A percentile compares a stretch with the other conserved stretches of the same genome.
phyloP scores from a whole-genome alignment of 1,140 invertebrate genomes.

The Psilanteris sp. region DNA sequence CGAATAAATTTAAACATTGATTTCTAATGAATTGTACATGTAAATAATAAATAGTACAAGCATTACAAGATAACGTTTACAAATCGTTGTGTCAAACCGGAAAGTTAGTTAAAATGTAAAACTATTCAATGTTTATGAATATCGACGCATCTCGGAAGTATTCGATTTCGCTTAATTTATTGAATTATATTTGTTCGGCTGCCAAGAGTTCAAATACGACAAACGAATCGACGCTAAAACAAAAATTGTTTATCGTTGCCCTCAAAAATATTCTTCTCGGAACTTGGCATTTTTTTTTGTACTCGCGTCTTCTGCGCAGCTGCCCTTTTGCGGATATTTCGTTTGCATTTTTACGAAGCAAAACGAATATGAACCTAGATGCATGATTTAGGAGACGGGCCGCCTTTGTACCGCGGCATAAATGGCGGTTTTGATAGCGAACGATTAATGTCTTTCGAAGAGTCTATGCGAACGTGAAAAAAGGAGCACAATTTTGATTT shows the following conservation, averaged over 20 bases:
- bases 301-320: slow-evolving; percentile 15
- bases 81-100: slow-evolving; percentile 7
- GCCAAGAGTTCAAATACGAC: background rate
- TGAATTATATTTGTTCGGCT: no score
- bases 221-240: slow-evolving; percentile 10
- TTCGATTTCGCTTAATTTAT: no score
- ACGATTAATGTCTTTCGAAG: slow-evolving; percentile 41
- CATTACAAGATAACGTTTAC: slow-evolving; percentile 10
- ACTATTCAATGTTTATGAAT: slow-evolving; percentile 3
- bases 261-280: slow-evolving; percentile 13
- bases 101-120: slow-evolving; percentile 22
- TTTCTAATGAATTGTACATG: no score
- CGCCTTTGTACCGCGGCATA: slow-evolving; percentile 19
- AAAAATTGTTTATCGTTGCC: slow-evolving; percentile 18
- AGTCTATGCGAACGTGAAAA: background rate
- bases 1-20: no score
- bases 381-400: slow-evolving; percentile 42
- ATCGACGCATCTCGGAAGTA: background rate
- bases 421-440: slow-evolving; percentile 38
- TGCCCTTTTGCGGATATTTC: slow-evolving; percentile 28
- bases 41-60: slow-evolving; percentile 1
- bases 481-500: slow-evolving; percentile 23
- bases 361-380: background rate
- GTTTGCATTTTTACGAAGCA: slow-evolving; percentile 34
- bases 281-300: slow-evolving; percentile 14